Base-by-base conservation (phyloP, 2,888 invertebrate species). In the Pollenia amentaria region DNA sequence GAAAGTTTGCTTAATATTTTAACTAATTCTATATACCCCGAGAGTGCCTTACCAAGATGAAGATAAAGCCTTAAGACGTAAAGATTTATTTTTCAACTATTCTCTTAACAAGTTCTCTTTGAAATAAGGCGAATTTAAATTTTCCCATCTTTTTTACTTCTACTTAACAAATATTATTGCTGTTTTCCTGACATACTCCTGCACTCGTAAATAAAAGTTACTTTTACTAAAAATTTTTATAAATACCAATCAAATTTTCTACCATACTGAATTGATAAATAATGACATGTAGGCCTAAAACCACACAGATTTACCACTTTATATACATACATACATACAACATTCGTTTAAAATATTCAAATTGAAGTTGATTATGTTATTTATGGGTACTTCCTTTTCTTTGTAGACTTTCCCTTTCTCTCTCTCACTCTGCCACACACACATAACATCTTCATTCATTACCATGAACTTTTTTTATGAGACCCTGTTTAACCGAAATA, bases 381-480 rank as follows among this genome's bases (percentile, higher is more conserved):
- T 44, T 44, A 44, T 57, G 55, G 4, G 40, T 46, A n/a, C 14
- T 57, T 57, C 11, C 48, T 18, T 18, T 16, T 38, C 0, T 44
- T 48, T 6, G 7, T 14, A 29, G 2, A 48, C 4, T 29, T 21
- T 14, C 29, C 11, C 46, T 16, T 57, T 60, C 11, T n/a, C 44
- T 38, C 11, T 40, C 64, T 55, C 7, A 29, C 11, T 3, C 21
- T 51, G 11, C n/a, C 11, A 53, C 18, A 46, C 38, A 70, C 53
- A 14, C 4, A 14, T 55, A 80, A 65, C 40, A 73, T 72, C 64
- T 40, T 64, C 51, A 75, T 42, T n/a, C 44, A 46, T 67, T 40
- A 29, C 70, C 16, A 72, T 40, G 16, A 72, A 38, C 7, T 64
- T 62, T 9, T 53, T 38, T 51, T 81, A 21, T 18, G 65, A 11